Percentiles rank a stretch among this genome's conserved stretches.
Evolutionary conservation across 2,888 invertebrate species (phyloP).

Genomic region (Mesorhabditis sp.): DNA sequence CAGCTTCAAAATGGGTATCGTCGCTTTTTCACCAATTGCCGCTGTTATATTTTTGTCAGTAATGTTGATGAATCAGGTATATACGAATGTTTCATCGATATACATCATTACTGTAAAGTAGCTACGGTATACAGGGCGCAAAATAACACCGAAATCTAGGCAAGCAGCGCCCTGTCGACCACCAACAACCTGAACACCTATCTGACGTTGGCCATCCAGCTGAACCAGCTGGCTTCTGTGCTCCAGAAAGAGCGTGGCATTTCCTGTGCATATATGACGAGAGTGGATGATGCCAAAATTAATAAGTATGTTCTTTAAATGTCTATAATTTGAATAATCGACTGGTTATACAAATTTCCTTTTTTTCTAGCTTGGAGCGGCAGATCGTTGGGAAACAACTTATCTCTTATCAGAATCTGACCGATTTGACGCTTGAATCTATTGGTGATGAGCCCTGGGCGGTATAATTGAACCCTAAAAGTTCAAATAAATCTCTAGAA

Average conservation of each 20-base stretch:
- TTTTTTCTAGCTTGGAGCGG: too few relatives aligned
- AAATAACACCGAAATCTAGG: neutral
- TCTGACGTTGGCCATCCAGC: neutral
- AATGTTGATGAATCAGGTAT: constrained; percentile 11
- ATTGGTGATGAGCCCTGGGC: too few relatives aligned
- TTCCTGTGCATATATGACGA: neutral
- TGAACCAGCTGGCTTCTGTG: neutral
- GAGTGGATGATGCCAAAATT: neutral
- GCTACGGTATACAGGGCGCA: too few relatives aligned
- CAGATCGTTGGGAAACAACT: too few relatives aligned
- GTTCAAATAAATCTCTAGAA: too few relatives aligned
- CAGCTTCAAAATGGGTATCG: constrained; percentile 7
- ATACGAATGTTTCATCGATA: neutral
- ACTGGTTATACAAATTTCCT: too few relatives aligned
- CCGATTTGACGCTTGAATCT: too few relatives aligned
- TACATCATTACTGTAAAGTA: too few relatives aligned
- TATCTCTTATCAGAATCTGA: too few relatives aligned
- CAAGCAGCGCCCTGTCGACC: neutral
- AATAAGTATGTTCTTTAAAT: too few relatives aligned
- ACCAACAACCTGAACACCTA: neutral
- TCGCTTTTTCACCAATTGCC: constrained; percentile 11
- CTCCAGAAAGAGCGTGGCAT: neutral
- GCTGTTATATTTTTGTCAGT: constrained; percentile 12
- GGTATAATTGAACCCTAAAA: too few relatives aligned
- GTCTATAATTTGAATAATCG: too few relatives aligned